These are phyloP conservation scores for Cosmorhoe ocellata DNA, from an alignment of 2,888 invertebrate species.

Conservation along the genomic window DNA sequence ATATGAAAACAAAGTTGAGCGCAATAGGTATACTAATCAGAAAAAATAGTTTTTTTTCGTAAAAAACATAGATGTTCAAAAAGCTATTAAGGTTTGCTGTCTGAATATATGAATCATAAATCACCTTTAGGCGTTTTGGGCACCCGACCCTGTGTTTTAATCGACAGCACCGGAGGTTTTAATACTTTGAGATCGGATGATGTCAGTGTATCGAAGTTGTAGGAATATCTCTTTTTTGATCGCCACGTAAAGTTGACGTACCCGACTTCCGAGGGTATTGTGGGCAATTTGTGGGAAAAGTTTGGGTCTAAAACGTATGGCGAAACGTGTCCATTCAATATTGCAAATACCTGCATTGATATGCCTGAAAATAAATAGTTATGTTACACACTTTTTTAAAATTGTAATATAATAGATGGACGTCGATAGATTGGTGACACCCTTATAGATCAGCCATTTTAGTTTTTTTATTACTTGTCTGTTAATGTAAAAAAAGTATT, in stretches of 20 bases:
- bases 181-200: constrained; percentile 92
- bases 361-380: constrained; percentile 85
- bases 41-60: not conserved
- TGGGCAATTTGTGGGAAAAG: constrained; percentile 93
- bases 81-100: constrained; percentile 7
- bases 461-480: too few relatives aligned
- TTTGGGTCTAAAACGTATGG: constrained; percentile 94
- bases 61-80: constrained; percentile 1
- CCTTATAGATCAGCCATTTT: too few relatives aligned
- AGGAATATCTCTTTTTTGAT: constrained; percentile 91
- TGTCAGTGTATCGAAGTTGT: constrained; percentile 92
- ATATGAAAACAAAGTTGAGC: too few relatives aligned
- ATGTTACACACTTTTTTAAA: too few relatives aligned
- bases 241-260: constrained; percentile 96
- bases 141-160: constrained; percentile 92
- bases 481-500: too few relatives aligned
- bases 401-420: too few relatives aligned
- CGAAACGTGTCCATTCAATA: constrained; percentile 92
- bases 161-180: constrained; percentile 93
- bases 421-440: too few relatives aligned
- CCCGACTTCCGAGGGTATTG: constrained; percentile 95
- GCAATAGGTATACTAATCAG: too few relatives aligned
- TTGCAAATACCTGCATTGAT: constrained; percentile 94
- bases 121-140: constrained; percentile 93
- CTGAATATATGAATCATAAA: constrained; percentile 7